Conservation (phyloP, 2,797 vertebrate species). For the Nasua narica region DNA sequence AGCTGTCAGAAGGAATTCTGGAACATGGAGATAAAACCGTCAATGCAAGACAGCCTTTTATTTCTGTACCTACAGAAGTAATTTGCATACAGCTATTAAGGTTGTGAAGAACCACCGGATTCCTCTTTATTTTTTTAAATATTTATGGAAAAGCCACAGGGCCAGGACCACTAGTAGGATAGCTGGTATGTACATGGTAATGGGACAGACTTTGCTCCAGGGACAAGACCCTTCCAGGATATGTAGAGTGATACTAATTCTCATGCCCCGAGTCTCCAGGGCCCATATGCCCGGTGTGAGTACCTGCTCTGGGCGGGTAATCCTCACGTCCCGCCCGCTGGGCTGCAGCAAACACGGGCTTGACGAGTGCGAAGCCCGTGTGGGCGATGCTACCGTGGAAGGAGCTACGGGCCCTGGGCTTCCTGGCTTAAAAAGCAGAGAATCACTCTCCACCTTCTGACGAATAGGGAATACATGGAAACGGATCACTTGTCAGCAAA, state of each 20-base stretch:
- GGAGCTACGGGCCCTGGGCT: background rate
- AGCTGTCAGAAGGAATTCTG: conserved; percentile 43
- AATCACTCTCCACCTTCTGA: background rate
- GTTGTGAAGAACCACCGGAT: background rate
- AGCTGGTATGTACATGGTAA: background rate
- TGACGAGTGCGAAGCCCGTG: background rate
- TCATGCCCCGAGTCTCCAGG: background rate
- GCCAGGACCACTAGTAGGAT: background rate
- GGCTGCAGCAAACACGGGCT: background rate
- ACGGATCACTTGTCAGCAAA: background rate
- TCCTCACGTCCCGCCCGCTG: background rate
- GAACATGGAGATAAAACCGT: background rate
- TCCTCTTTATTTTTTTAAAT: background rate
- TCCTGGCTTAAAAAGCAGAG: background rate
- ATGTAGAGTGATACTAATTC: background rate
- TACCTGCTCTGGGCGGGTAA: background rate
- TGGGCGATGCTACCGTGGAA: background rate
- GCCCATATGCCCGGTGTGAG: background rate
- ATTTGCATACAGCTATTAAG: background rate
- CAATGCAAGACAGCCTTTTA: background rate
- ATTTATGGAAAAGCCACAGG: background rate
- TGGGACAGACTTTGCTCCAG: background rate
- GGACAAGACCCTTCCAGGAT: background rate
- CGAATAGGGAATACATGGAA: background rate
- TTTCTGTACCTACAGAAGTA: background rate